phyloP scores from a whole-genome alignment of 23 tunicate genomes.

The Pegea sp. region DNA sequence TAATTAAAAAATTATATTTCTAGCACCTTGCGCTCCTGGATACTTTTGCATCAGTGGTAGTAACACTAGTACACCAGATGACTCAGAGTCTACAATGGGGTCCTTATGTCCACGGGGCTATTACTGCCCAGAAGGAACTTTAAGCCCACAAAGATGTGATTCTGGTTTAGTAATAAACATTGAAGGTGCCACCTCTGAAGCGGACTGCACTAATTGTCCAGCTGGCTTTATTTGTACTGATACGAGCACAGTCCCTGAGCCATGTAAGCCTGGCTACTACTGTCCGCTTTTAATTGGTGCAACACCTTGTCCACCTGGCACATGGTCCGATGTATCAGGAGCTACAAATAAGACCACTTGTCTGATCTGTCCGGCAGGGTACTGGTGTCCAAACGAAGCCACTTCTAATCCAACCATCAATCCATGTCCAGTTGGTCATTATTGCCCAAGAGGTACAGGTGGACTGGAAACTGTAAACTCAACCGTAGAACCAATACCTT shows the following conservation, averaged over 20 bases:
- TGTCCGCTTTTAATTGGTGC: conserved; percentile 30
- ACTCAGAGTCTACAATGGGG: conserved; percentile 25
- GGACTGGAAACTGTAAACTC: conserved; percentile 20
- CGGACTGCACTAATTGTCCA: conserved; percentile 55
- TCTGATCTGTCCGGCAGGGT: conserved; percentile 55
- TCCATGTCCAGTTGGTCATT: conserved; percentile 92
- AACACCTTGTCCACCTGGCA: conserved; percentile 80
- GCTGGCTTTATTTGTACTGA: conserved; percentile 74
- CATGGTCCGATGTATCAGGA: conserved; percentile 33
- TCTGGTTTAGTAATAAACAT: conserved; percentile 37
- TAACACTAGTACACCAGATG: conserved; percentile 74
- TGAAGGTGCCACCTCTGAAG: conserved; percentile 36
- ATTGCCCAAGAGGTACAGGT: conserved; percentile 76
- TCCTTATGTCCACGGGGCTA: conserved; percentile 60
- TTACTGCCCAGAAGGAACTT: conserved; percentile 78
- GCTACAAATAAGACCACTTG: conserved; percentile 31
- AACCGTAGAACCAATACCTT: conserved; percentile 63
- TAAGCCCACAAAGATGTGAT: conserved; percentile 43
- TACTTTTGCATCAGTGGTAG: conserved; percentile 77
- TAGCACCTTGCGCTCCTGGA: conserved; percentile 44
- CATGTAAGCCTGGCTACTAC: conserved; percentile 59
- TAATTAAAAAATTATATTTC: background rate
- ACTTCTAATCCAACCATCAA: conserved; percentile 41
- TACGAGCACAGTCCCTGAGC: conserved; percentile 33
- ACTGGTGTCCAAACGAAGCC: conserved; percentile 70